Conservation (phyloP, 2,888 invertebrate genomes). For the Tipula lateralis region DNA sequence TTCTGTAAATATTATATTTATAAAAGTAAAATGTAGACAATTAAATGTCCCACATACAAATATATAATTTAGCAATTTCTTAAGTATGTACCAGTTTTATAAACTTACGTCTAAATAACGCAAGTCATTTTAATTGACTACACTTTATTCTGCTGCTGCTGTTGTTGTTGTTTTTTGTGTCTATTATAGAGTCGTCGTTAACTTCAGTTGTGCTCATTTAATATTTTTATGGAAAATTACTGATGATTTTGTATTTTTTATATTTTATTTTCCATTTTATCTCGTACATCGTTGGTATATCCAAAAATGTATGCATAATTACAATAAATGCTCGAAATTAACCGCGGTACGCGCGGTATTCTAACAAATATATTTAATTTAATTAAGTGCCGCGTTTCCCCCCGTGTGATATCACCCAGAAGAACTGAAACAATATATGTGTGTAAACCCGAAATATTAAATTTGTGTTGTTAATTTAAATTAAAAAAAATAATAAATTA, state of each 20-base stretch:
- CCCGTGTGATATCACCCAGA: neutral
- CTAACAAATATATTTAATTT: neutral
- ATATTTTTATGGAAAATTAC: neutral
- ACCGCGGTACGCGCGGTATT: neutral
- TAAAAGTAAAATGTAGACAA: neutral
- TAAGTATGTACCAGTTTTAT: neutral
- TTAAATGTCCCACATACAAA: neutral
- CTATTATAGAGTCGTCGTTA: neutral
- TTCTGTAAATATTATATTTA: neutral
- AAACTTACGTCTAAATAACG: neutral
- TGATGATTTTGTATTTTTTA: neutral
- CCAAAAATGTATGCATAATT: neutral
- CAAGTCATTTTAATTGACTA: constrained; percentile 19
- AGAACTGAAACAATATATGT: neutral
- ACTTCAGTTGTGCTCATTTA: neutral
- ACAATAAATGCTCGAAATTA: neutral
- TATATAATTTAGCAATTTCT: neutral
- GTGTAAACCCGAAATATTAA: neutral
- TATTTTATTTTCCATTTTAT: neutral
- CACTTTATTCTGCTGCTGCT: neutral
- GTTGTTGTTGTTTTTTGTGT: neutral
- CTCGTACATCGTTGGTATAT: neutral
- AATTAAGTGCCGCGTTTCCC: neutral
- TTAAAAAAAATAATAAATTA: neutral
- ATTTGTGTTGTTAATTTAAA: neutral